A percentile compares a stretch with the other conserved stretches of the same genome.
phyloP scores from a whole-genome alignment of 2,113 vertebrate genomes.

The Podocnemis expansa region DNA sequence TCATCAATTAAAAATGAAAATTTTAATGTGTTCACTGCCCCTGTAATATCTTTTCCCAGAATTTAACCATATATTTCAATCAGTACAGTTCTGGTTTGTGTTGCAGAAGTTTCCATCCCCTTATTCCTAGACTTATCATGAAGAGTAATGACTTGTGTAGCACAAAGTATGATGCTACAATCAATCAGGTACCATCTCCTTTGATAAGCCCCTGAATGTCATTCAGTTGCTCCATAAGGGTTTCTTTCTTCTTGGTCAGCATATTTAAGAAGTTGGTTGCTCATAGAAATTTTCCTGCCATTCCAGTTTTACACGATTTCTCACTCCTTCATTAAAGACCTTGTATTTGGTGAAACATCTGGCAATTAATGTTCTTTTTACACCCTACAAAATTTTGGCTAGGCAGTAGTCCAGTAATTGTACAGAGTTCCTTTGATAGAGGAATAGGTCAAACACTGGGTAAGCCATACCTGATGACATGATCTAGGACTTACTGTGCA shows the following conservation, averaged over 20 bases:
- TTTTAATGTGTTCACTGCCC: background rate
- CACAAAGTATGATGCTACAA: background rate
- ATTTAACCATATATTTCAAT: background rate
- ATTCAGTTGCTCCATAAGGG: background rate
- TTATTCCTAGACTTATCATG: background rate
- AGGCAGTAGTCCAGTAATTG: constrained; percentile 52
- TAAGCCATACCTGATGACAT: constrained; percentile 39
- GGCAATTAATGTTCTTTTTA: constrained; percentile 51
- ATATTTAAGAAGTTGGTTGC: background rate
- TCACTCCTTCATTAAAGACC: constrained; percentile 48
- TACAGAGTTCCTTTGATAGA: constrained; percentile 32
- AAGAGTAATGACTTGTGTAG: background rate
- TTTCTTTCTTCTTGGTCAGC: background rate
- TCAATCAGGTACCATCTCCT: background rate
- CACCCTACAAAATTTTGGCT: constrained; percentile 61
- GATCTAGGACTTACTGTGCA: constrained; percentile 35
- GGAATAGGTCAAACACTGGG: background rate
- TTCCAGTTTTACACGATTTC: constrained; percentile 50
- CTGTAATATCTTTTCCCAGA: background rate
- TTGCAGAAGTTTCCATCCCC: background rate
- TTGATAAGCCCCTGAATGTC: background rate
- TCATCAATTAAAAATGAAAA: fast-evolving
- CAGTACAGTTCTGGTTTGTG: fast-evolving
- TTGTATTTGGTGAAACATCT: constrained; percentile 62
- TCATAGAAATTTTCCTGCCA: background rate